phyloP scores from a whole-genome alignment of 2,113 vertebrate species.

The Clarias batrachus region DNA sequence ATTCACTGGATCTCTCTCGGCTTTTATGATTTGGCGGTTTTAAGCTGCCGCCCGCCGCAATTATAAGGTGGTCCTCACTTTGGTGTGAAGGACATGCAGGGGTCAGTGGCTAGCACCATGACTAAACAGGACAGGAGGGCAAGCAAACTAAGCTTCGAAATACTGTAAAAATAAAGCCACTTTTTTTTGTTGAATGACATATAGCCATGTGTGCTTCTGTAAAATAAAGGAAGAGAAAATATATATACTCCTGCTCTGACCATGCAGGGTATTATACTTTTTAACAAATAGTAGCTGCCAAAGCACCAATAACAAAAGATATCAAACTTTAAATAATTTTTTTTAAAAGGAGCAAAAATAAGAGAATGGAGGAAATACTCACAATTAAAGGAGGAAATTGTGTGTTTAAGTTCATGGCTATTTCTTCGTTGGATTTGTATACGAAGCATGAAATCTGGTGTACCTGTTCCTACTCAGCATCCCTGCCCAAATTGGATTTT shows the following conservation, averaged over 20 bases:
- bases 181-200: constrained; percentile 19
- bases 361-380: constrained; percentile 28
- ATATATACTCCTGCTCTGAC: background rate
- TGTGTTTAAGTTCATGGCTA: constrained; percentile 13
- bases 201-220: background rate
- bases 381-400: background rate
- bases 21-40: constrained; percentile 79
- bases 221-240: background rate
- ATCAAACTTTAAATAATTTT: background rate
- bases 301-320: constrained; percentile 17
- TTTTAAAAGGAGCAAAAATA: background rate
- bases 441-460: background rate
- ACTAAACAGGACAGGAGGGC: constrained; percentile 49
- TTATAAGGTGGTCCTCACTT: constrained; percentile 76
- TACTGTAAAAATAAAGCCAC: constrained; percentile 25
- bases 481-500: constrained; percentile 32
- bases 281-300: constrained; percentile 10
- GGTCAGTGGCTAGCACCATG: constrained; percentile 59
- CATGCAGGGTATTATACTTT: constrained; percentile 25
- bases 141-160: constrained; percentile 25
- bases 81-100: constrained; percentile 73
- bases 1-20: constrained; percentile 70
- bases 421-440: constrained; percentile 32
- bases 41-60: constrained; percentile 65
- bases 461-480: constrained; percentile 26